Percentiles rank a stretch among this genome's conserved stretches.
These are phyloP conservation scores for Myotis findleyi DNA, from an alignment of 2,797 vertebrate genomes.

Conservation along the genomic window DNA sequence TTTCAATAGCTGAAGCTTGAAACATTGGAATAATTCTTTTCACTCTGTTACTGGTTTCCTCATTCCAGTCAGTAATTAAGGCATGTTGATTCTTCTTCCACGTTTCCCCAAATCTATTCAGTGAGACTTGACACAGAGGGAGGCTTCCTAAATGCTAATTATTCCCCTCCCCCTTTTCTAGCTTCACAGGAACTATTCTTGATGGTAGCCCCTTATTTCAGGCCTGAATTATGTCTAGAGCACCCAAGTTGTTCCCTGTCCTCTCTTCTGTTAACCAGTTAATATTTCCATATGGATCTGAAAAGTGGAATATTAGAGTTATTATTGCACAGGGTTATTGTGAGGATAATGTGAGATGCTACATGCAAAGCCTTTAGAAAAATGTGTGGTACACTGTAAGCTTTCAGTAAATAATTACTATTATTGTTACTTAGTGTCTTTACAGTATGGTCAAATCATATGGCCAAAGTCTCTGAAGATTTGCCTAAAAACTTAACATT, in stretches of 20 bases:
- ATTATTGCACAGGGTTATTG: background rate
- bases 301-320: background rate
- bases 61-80: background rate
- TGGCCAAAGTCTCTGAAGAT: background rate
- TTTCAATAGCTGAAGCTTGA: background rate
- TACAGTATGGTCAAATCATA: background rate
- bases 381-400: background rate
- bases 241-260: background rate
- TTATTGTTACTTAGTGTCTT: background rate
- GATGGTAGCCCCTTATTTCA: background rate
- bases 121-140: background rate
- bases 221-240: background rate
- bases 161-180: background rate
- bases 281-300: background rate
- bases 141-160: background rate
- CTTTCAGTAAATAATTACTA: background rate
- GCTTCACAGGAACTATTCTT: background rate
- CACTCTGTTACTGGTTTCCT: background rate
- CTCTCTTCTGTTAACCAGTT: background rate
- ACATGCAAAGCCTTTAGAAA: background rate
- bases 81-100: background rate
- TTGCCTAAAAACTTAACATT: conserved; percentile 7
- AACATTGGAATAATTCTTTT: background rate
- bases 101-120: background rate
- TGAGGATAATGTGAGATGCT: background rate